Conservation (phyloP, 2,888 invertebrate species). For the Orchesella flavescens region DNA sequence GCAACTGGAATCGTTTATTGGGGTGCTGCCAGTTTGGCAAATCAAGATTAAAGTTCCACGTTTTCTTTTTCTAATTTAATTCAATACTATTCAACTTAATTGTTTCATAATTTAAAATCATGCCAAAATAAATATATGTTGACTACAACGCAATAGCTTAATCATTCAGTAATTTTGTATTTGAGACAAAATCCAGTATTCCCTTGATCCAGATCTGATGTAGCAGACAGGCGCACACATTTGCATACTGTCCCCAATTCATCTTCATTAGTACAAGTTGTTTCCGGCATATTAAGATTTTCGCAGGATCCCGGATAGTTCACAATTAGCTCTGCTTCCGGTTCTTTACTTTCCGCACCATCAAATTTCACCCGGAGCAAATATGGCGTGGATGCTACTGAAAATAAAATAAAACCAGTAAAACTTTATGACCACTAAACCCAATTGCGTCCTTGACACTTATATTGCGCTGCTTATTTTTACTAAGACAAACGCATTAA, state of each 20-base stretch:
- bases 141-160: no score
- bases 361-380: constrained; percentile 52
- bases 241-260: neutral
- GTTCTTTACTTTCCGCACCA: constrained; percentile 14
- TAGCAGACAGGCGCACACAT: neutral
- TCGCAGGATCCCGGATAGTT: constrained; percentile 7
- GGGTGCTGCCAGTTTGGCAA: constrained; percentile 51
- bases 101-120: no score
- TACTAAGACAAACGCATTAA: no score
- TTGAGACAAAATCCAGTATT: constrained; percentile 56
- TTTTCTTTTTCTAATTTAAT: neutral
- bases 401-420: neutral
- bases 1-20: constrained; percentile 53
- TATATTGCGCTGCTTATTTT: no score
- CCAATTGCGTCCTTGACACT: no score
- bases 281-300: constrained; percentile 5
- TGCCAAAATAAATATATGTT: no score
- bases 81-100: neutral
- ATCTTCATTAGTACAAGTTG: neutral
- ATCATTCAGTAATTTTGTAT: constrained; percentile 21
- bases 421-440: no score
- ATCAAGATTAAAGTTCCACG: constrained; percentile 33
- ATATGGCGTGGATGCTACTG: constrained; percentile 28
- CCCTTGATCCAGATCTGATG: constrained; percentile 13
- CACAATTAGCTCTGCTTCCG: neutral